Conservation (phyloP, 2,888 invertebrate genomes). For the Synanthedon tipuliformis region DNA sequence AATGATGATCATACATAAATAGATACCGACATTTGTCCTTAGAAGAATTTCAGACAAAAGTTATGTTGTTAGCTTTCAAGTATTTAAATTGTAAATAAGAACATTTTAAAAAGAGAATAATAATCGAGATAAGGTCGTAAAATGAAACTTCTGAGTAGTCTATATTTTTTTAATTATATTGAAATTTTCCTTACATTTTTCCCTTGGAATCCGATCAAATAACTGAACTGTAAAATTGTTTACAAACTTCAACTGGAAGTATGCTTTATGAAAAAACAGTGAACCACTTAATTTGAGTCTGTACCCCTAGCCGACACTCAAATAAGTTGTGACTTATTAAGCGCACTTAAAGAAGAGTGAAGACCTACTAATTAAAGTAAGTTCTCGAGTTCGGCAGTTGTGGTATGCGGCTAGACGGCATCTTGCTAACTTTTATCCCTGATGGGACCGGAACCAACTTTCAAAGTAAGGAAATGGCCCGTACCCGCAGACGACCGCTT, state of each 20-base stretch:
- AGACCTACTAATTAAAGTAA: slow-evolving; percentile 43
- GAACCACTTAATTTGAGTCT: slow-evolving; percentile 16
- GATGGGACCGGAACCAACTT: slow-evolving; percentile 13
- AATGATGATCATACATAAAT: no score
- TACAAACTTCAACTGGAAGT: slow-evolving; percentile 18
- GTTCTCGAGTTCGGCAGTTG: slow-evolving; percentile 37
- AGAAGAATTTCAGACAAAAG: no score
- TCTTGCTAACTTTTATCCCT: slow-evolving; percentile 27
- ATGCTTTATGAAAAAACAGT: slow-evolving; percentile 15
- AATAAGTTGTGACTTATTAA: slow-evolving; percentile 20
- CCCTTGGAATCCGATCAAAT: slow-evolving; percentile 13
- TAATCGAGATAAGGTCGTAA: no score
- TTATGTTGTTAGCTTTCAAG: no score
- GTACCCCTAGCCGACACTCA: slow-evolving; percentile 12
- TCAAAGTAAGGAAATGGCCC: slow-evolving; percentile 24
- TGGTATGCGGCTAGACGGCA: slow-evolving; percentile 26
- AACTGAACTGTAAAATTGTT: slow-evolving; percentile 24
- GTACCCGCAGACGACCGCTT: slow-evolving; percentile 14
- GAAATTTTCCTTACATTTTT: no score
- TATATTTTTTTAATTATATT: no score
- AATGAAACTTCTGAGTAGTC: no score
- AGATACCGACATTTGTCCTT: no score
- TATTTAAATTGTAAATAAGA: no score
- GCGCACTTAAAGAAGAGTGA: slow-evolving; percentile 18
- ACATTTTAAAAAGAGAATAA: no score